Conservation (phyloP, 2,888 invertebrate genomes). For the Limulus polyphemus region DNA sequence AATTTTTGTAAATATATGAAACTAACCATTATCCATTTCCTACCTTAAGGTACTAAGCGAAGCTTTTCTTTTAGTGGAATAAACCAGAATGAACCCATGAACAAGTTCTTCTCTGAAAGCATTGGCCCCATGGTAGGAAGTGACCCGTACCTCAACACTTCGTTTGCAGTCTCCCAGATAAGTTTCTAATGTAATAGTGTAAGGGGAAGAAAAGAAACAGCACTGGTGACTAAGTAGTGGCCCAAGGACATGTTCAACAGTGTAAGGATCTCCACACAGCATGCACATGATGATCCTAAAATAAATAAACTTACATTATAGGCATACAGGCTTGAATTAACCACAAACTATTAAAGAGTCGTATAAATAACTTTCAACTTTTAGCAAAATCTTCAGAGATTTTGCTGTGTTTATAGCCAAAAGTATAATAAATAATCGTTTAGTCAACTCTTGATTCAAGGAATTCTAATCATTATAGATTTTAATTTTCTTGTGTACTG, state of each 20-base stretch:
- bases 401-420: too few relatives aligned
- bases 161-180: slow-evolving; percentile 74
- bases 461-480: too few relatives aligned
- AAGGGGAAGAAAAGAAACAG: slow-evolving; percentile 62
- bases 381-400: too few relatives aligned
- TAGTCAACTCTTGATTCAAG: too few relatives aligned
- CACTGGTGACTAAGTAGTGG: slow-evolving; percentile 77
- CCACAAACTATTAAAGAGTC: too few relatives aligned
- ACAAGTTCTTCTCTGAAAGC: slow-evolving; percentile 81
- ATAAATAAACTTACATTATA: too few relatives aligned
- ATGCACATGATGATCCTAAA: slow-evolving; percentile 78
- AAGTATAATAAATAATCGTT: too few relatives aligned
- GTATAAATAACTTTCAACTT: too few relatives aligned
- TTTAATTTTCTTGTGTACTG: too few relatives aligned
- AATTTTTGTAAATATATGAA: too few relatives aligned
- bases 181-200: slow-evolving; percentile 79
- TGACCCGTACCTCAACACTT: slow-evolving; percentile 41
- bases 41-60: slow-evolving; percentile 77
- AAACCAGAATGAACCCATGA: slow-evolving; percentile 88
- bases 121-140: slow-evolving; percentile 61
- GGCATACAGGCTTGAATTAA: too few relatives aligned
- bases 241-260: slow-evolving; percentile 73
- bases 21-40: not conserved
- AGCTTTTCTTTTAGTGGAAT: slow-evolving; percentile 87
- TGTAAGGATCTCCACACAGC: slow-evolving; percentile 90